Evolutionary conservation across 1,140 invertebrate species (phyloP).

Genomic region (Drosophila jambulina): DNA sequence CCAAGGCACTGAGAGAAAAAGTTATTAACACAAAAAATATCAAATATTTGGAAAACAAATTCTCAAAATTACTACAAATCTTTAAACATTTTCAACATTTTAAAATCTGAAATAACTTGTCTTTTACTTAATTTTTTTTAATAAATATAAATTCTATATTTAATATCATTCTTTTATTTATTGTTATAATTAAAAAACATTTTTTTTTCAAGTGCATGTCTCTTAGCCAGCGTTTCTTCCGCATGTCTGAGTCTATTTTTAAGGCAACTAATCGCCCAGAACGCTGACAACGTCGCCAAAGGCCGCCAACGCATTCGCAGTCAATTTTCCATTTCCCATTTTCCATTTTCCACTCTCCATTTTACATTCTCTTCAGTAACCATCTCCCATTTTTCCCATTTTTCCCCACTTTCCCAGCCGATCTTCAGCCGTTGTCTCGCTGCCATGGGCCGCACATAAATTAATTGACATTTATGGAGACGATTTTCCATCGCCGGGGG

Average conservation of each 20-base stretch:
- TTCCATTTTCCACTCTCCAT: constrained; percentile 22
- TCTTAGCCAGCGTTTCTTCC: constrained; percentile 48
- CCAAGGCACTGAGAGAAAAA: constrained; percentile 10
- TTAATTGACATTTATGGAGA: constrained; percentile 77
- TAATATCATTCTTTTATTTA: neutral
- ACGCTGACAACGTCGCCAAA: constrained; percentile 57
- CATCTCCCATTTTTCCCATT: constrained; percentile 1
- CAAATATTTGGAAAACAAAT: neutral
- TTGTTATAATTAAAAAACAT: too few relatives aligned
- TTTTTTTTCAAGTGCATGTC: constrained; percentile 11
- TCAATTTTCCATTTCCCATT: constrained; percentile 26
- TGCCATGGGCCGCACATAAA: constrained; percentile 75
- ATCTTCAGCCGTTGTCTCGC: constrained; percentile 43
- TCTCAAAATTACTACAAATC: too few relatives aligned
- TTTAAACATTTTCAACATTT: too few relatives aligned
- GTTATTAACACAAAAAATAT: neutral
- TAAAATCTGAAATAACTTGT: too few relatives aligned
- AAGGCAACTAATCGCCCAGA: constrained; percentile 76
- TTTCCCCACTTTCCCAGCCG: constrained; percentile 9
- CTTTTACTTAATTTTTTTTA: too few relatives aligned
- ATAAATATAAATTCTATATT: neutral
- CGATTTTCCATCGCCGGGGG: constrained; percentile 52
- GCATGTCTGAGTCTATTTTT: constrained; percentile 78
- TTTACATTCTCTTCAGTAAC: constrained; percentile 11
- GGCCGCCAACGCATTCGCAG: constrained; percentile 52